phyloP scores from a whole-genome alignment of 2,888 invertebrate species.

The Eucera pruinosa region DNA sequence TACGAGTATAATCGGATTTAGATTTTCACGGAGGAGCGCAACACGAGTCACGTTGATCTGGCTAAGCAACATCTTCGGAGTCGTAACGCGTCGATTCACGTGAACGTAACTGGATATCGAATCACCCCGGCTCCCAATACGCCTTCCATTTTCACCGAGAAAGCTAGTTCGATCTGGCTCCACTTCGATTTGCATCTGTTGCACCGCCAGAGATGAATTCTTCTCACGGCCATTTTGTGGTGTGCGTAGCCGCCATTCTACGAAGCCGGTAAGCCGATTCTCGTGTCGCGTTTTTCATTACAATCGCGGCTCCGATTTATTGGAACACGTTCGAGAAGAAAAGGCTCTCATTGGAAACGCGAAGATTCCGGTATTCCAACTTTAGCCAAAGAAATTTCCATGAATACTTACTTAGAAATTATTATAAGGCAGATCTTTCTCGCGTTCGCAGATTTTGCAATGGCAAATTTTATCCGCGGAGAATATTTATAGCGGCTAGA shows the following conservation, averaged over 20 bases:
- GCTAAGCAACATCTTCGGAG: conserved; percentile 29
- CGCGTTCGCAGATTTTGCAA: no score
- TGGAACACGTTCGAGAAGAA: neutral
- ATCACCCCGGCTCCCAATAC: conserved; percentile 42
- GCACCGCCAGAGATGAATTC: conserved; percentile 36
- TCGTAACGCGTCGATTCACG: conserved; percentile 51
- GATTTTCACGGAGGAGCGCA: conserved; percentile 19
- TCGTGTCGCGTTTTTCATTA: conserved; percentile 25
- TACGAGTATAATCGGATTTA: conserved; percentile 52
- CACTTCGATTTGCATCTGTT: conserved; percentile 48
- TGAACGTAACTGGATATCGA: conserved; percentile 69
- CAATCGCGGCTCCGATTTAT: neutral
- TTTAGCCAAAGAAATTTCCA: no score
- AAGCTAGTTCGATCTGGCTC: conserved; percentile 26
- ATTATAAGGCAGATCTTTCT: no score
- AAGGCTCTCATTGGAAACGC: neutral
- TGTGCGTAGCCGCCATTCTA: neutral
- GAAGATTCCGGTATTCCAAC: no score
- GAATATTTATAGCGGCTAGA: no score
- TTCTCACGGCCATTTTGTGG: neutral
- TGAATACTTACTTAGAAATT: no score
- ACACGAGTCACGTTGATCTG: conserved; percentile 34
- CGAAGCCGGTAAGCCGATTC: conserved; percentile 28
- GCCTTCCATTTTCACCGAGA: conserved; percentile 41
- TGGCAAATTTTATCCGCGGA: neutral